A percentile compares a stretch with the other conserved stretches of the same genome.
Evolutionary conservation across 2,888 invertebrate genomes (phyloP).

Genomic region (Achlya flavicornis): DNA sequence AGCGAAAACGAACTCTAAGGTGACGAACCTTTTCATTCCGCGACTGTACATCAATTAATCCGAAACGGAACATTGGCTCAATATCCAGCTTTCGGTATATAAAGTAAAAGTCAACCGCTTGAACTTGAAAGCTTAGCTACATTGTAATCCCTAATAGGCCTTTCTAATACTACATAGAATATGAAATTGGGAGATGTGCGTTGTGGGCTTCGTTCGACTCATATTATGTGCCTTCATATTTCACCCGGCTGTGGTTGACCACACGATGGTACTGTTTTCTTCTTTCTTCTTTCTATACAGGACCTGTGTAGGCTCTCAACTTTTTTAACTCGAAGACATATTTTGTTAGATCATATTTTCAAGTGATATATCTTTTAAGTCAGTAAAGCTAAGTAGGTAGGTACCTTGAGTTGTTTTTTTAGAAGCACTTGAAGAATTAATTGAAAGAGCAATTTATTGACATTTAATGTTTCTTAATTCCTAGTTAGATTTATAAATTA

Average conservation of each 20-base stretch:
- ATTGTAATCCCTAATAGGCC: not conserved
- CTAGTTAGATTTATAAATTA: no score
- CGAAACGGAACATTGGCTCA: no score
- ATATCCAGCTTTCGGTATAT: not conserved
- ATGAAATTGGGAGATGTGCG: not conserved
- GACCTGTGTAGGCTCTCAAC: not conserved
- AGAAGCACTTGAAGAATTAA: no score
- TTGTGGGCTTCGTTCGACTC: not conserved
- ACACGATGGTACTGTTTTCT: not conserved
- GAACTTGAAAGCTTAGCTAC: not conserved
- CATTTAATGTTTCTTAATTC: no score
- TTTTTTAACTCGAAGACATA: not conserved
- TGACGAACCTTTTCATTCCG: no score
- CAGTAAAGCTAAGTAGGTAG: no score
- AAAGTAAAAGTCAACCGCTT: not conserved
- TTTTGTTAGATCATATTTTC: no score
- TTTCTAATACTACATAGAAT: constrained; percentile 1
- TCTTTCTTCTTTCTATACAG: not conserved
- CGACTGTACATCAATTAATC: no score
- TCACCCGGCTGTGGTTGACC: not conserved
- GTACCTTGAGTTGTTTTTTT: no score
- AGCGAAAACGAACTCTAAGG: no score
- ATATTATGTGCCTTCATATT: not conserved
- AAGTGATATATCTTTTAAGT: no score
- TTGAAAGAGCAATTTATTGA: no score